Conservation (phyloP, 2,888 invertebrate genomes). For the Vesta saturnalis region DNA sequence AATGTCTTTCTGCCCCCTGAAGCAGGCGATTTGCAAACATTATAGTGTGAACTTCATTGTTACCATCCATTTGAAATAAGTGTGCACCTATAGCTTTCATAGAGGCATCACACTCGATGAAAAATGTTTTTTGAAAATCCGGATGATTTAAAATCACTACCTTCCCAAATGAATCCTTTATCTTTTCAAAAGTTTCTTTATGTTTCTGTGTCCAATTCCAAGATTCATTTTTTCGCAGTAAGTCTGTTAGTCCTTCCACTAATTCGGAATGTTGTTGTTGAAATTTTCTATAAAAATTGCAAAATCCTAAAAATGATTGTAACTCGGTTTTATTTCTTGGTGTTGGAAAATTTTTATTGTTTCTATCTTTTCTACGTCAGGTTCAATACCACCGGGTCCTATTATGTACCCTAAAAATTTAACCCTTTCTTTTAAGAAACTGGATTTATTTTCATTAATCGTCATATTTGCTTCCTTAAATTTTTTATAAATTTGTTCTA, state of each 20-base stretch:
- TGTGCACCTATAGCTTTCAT: constrained; percentile 31
- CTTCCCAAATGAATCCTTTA: constrained; percentile 13
- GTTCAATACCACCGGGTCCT: constrained; percentile 32
- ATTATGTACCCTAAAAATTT: constrained; percentile 46
- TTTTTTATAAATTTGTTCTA: constrained; percentile 30
- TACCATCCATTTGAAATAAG: constrained; percentile 10
- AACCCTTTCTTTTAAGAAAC: constrained; percentile 40
- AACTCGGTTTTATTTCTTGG: constrained; percentile 33
- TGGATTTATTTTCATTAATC: constrained; percentile 40
- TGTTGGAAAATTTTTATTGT: constrained; percentile 40
- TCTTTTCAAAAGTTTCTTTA: neutral
- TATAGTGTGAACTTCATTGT: constrained; percentile 11
- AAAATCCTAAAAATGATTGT: constrained; percentile 40
- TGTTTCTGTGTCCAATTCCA: constrained; percentile 15
- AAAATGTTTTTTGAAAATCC: constrained; percentile 14
- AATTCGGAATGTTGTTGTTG: neutral
- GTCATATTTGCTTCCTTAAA: constrained; percentile 37
- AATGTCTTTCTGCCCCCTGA: constrained; percentile 4
- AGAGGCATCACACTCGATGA: constrained; percentile 15
- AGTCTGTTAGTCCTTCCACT: neutral
- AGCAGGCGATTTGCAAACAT: constrained; percentile 20
- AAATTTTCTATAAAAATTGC: constrained; percentile 40
- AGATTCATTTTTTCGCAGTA: neutral
- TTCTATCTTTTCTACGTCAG: constrained; percentile 41
- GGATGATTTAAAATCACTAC: constrained; percentile 13